phyloP scores from a whole-genome alignment of 2,113 vertebrate genomes.

The Misgurnus mizolepis region DNA sequence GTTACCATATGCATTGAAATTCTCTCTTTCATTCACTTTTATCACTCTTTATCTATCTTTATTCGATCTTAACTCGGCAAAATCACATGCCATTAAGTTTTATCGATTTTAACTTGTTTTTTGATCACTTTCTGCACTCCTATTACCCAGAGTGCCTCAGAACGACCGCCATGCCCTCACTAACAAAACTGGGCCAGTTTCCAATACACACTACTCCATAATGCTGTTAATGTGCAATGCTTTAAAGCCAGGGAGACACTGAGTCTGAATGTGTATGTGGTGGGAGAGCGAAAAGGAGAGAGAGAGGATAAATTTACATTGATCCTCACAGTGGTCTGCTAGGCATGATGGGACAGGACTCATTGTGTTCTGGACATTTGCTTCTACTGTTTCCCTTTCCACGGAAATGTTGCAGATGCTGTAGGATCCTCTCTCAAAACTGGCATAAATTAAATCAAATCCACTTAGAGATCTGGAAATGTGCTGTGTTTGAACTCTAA shows the following conservation, averaged over 20 bases:
- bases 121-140: constrained; percentile 35
- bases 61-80: constrained; percentile 28
- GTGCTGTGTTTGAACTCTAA: constrained; percentile 1
- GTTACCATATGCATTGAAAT: background rate
- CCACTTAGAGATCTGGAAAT: background rate
- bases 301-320: background rate
- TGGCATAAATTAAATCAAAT: too few species aligned
- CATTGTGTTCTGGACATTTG: background rate
- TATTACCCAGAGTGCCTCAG: constrained; percentile 32
- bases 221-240: constrained; percentile 13
- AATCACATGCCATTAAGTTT: constrained; percentile 15
- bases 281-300: too few species aligned
- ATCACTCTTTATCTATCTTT: constrained; percentile 13
- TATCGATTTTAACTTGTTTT: constrained; percentile 38
- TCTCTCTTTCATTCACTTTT: background rate
- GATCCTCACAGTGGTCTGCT: background rate
- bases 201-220: constrained; percentile 17
- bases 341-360: background rate
- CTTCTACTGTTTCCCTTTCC: background rate
- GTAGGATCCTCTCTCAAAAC: too few species aligned
- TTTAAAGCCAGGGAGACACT: background rate
- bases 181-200: constrained; percentile 14
- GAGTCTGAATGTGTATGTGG: background rate
- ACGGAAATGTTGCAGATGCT: too few species aligned
- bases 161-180: background rate